A percentile compares a stretch with the other conserved stretches of the same genome.
Conservation (phyloP, 1,140 invertebrate genomes). For the Lepidurus packardi region DNA sequence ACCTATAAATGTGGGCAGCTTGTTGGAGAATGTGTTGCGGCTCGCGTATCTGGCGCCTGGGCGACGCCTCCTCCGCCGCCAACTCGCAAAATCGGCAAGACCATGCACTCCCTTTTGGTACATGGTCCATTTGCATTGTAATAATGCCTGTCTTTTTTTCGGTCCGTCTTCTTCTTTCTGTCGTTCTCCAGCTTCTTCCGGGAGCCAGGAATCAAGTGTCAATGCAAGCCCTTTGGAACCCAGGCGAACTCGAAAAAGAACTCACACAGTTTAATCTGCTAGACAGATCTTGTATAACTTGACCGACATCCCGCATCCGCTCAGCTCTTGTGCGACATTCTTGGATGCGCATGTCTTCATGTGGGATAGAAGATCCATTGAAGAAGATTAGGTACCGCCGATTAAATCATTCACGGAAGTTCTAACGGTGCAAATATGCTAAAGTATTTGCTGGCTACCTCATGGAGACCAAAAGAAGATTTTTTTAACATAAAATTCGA, state of each 20-base stretch:
- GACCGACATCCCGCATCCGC: too few relatives aligned
- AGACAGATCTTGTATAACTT: too few relatives aligned
- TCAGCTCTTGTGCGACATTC: too few relatives aligned
- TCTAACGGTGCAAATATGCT: too few relatives aligned
- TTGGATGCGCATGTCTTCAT: too few relatives aligned
- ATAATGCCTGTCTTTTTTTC: background rate
- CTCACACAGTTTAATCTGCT: background rate
- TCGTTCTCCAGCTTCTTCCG: background rate
- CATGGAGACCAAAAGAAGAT: too few relatives aligned
- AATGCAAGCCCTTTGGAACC: background rate
- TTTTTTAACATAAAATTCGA: too few relatives aligned
- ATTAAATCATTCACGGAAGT: too few relatives aligned
- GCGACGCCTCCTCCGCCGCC: background rate
- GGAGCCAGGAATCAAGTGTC: conserved; percentile 11
- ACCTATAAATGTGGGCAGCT: background rate
- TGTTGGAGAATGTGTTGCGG: background rate
- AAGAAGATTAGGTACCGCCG: too few relatives aligned
- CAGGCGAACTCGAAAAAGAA: background rate
- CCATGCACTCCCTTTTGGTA: background rate
- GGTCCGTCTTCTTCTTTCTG: background rate
- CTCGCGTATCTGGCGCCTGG: conserved; percentile 12
- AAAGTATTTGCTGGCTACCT: too few relatives aligned
- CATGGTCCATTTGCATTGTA: conserved; percentile 16
- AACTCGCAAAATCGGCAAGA: background rate
- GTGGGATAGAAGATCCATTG: too few relatives aligned